Evolutionary conservation across 1,140 invertebrate species (phyloP).

Genomic region (Leptinotarsa undecemlineata): DNA sequence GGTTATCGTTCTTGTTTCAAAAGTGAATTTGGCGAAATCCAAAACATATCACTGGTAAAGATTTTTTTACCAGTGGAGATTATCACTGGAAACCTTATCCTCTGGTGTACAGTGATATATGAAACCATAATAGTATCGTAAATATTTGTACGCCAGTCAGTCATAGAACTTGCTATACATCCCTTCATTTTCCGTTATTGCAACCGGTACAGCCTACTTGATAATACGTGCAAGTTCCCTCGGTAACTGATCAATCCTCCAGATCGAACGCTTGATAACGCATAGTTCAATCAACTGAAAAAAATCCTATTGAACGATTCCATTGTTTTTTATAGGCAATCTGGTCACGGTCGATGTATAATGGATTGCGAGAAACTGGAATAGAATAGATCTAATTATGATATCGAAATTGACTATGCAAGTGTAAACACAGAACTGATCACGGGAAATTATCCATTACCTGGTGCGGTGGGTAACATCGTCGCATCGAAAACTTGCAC

Average conservation of each 20-base stretch:
- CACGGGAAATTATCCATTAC: not conserved
- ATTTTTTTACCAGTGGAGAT: no score
- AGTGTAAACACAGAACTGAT: not conserved
- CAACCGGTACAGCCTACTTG: not conserved
- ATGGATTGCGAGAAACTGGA: not conserved
- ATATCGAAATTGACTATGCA: constrained; percentile 1
- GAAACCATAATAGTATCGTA: no score
- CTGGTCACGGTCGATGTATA: not conserved
- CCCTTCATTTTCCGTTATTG: not conserved
- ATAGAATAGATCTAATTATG: constrained; percentile 8
- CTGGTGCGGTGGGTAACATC: not conserved
- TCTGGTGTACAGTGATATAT: no score
- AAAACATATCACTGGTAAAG: no score
- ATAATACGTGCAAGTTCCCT: not conserved
- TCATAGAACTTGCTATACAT: not conserved
- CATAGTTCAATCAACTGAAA: not conserved
- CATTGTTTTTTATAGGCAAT: not conserved
- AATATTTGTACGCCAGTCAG: no score
- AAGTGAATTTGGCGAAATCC: no score
- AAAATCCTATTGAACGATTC: not conserved
- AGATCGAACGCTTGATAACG: not conserved
- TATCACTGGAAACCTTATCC: no score
- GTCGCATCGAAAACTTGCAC: constrained; percentile 2
- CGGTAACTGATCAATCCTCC: not conserved
- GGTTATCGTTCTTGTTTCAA: no score